Conservation (phyloP, 2,888 invertebrate species). For the Iphiclides podalirius region DNA sequence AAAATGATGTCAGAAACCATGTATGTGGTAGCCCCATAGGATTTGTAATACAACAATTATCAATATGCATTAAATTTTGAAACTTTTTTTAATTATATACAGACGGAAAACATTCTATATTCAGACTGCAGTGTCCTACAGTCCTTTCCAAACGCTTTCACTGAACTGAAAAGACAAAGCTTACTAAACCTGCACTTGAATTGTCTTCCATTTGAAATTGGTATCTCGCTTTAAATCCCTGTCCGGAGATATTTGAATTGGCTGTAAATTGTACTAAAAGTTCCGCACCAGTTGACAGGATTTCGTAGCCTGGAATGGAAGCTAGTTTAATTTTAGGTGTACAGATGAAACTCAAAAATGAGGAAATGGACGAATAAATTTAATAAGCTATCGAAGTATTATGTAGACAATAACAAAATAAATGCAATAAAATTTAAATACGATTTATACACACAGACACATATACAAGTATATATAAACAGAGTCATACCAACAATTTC, state of each 20-base stretch:
- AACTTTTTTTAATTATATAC: no score
- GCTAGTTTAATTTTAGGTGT: neutral
- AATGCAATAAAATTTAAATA: no score
- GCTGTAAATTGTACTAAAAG: conserved; percentile 91
- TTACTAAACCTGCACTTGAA: conserved; percentile 70
- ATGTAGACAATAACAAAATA: no score
- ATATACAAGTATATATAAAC: no score
- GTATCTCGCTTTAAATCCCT: conserved; percentile 88
- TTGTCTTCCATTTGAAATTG: conserved; percentile 83
- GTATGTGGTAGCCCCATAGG: no score
- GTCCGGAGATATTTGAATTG: conserved; percentile 88
- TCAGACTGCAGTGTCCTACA: neutral
- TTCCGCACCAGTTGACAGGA: conserved; percentile 89
- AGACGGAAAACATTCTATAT: neutral
- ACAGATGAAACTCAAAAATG: no score
- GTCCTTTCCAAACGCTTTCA: neutral
- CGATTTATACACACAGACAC: no score
- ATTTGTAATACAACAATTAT: no score
- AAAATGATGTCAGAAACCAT: no score
- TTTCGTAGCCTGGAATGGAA: conserved; percentile 81
- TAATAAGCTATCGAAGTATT: no score
- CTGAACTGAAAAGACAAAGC: conserved; percentile 34
- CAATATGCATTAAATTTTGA: no score
- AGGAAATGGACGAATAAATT: no score
- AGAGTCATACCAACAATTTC: conserved; percentile 79